Evolutionary conservation across 1,140 invertebrate genomes (phyloP).

Genomic region (Coptotermes formosanus): DNA sequence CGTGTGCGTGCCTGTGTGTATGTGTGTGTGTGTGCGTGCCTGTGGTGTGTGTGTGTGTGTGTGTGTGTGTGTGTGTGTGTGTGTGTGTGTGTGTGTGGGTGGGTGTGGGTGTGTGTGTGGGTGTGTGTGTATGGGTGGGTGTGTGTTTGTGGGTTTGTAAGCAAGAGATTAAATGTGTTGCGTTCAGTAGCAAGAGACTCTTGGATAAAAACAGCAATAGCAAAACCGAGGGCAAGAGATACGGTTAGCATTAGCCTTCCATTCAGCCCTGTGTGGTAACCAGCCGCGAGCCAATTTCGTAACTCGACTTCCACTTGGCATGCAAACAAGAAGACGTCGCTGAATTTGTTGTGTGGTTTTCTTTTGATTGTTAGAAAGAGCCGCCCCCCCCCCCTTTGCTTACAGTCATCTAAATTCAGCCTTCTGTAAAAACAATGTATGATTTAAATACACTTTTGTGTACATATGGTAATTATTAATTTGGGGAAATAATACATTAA

Average conservation of each 20-base stretch:
- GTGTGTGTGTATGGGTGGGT: too few relatives aligned
- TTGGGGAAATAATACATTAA: background rate
- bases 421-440: background rate
- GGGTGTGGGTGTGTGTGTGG: too few relatives aligned
- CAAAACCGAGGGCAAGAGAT: background rate
- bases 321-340: background rate
- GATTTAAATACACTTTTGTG: background rate
- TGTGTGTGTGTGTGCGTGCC: too few relatives aligned
- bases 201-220: background rate
- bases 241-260: constrained; percentile 4
- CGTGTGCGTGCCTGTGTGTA: background rate
- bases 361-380: constrained; percentile 13
- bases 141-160: background rate
- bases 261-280: background rate
- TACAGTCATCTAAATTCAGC: background rate
- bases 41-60: too few relatives aligned
- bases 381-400: background rate
- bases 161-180: background rate
- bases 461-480: background rate
- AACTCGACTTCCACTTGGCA: background rate
- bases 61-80: too few relatives aligned
- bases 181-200: background rate
- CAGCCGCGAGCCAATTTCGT: constrained; percentile 7
- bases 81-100: too few relatives aligned
- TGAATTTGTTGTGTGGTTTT: constrained; percentile 8